A percentile compares a stretch with the other conserved stretches of the same genome.
These are phyloP conservation scores for Sceloporus tristichus DNA, from an alignment of 2,113 vertebrate genomes.

Conservation along the genomic window DNA sequence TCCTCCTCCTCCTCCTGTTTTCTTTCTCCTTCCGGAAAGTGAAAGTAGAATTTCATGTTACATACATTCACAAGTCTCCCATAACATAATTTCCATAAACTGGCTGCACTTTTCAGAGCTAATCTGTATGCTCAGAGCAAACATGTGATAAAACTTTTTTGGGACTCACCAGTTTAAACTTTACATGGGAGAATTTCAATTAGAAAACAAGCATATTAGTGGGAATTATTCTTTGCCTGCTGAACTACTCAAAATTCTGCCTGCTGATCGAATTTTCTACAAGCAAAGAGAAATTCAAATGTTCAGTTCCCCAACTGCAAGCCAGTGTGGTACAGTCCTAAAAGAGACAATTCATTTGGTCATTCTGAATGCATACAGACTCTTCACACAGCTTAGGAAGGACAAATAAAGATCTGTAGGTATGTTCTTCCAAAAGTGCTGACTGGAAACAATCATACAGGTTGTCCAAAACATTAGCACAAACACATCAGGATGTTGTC, in stretches of 20 bases:
- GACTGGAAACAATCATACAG: neutral
- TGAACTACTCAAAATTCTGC: neutral
- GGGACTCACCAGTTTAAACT: neutral
- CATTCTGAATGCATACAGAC: neutral
- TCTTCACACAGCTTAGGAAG: neutral
- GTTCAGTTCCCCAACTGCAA: neutral
- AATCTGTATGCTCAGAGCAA: neutral
- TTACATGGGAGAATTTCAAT: neutral
- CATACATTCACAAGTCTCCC: neutral
- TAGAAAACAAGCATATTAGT: neutral
- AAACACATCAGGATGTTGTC: too few species aligned
- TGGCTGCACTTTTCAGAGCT: neutral
- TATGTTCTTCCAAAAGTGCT: neutral
- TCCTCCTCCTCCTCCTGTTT: neutral
- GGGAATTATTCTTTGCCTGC: neutral
- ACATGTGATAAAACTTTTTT: neutral
- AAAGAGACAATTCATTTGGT: neutral
- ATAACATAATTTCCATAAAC: neutral
- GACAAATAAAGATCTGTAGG: neutral
- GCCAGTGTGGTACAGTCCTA: neutral
- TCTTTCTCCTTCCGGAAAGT: neutral
- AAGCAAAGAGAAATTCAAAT: neutral
- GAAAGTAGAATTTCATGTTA: neutral
- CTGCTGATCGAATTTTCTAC: neutral
- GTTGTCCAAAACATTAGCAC: neutral